Percentiles rank a stretch among this genome's conserved stretches.
Conservation (phyloP, 35 echinoderm and acorn worm genomes). For the Hemicentrotus pulcherrimus region DNA sequence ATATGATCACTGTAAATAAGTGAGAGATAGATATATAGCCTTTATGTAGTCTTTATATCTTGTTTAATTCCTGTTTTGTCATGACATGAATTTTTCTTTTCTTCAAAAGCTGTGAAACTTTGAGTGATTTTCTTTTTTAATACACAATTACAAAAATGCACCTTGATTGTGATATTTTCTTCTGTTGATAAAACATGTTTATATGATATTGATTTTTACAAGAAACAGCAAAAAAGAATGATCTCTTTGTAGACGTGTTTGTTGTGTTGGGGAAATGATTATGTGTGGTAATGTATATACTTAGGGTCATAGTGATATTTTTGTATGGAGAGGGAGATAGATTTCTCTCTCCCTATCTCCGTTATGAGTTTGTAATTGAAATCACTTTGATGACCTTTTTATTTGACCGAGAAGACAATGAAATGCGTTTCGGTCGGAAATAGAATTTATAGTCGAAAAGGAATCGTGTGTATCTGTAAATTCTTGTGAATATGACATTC, state of each 20-base stretch:
- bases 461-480: slow-evolving; percentile 40
- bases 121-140: slow-evolving; percentile 18
- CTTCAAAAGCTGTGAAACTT: neutral
- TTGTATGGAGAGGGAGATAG: slow-evolving; percentile 40
- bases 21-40: slow-evolving; percentile 4
- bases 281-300: slow-evolving; percentile 28
- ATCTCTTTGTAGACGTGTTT: neutral
- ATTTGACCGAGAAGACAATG: neutral
- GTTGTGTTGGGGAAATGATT: neutral
- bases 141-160: slow-evolving; percentile 46
- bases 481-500: slow-evolving; percentile 53
- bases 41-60: slow-evolving; percentile 3
- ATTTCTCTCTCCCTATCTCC: neutral
- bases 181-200: slow-evolving; percentile 31
- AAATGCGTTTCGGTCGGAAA: neutral
- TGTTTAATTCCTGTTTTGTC: neutral
- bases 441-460: slow-evolving; percentile 13
- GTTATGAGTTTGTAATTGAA: slow-evolving; percentile 7
- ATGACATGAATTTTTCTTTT: neutral
- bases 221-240: neutral
- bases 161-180: slow-evolving; percentile 50
- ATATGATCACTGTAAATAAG: slow-evolving; percentile 6
- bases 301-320: slow-evolving; percentile 49
- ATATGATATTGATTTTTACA: slow-evolving; percentile 25
- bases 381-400: neutral